Evolutionary conservation across 1,140 invertebrate species (phyloP).

Genomic region (Orius insidiosus): DNA sequence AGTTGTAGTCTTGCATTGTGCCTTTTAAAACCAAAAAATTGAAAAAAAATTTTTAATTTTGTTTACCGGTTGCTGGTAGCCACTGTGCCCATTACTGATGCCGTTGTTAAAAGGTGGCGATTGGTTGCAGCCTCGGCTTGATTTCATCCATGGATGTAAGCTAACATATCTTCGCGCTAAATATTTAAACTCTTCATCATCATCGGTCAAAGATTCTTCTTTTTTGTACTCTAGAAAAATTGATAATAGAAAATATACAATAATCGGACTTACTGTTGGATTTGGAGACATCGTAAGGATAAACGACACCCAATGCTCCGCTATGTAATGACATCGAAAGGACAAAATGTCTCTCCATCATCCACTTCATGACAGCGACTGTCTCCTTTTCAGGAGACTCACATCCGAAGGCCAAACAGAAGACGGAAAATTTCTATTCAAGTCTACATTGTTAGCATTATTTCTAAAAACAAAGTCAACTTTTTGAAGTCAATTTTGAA

Average conservation of each 20-base stretch:
- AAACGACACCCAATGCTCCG: conserved; percentile 78
- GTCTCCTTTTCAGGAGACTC: conserved; percentile 79
- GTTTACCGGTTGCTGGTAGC: conserved; percentile 66
- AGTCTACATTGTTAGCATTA: conserved; percentile 69
- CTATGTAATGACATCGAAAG: conserved; percentile 80
- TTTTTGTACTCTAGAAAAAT: no score
- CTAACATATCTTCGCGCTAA: conserved; percentile 74
- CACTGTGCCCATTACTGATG: conserved; percentile 85
- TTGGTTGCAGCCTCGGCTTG: conserved; percentile 38
- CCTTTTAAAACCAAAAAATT: conserved; percentile 13
- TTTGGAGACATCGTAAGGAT: conserved; percentile 81
- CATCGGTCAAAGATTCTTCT: conserved; percentile 62
- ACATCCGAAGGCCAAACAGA: conserved; percentile 75
- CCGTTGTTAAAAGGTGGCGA: conserved; percentile 48
- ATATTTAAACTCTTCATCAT: conserved; percentile 86
- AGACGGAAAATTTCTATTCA: conserved; percentile 85
- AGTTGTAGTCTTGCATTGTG: conserved; percentile 95
- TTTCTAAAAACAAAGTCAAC: conserved; percentile 35
- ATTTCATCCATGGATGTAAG: conserved; percentile 57
- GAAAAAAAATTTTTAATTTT: no score
- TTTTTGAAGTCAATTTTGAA: not conserved
- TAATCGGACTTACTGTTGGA: conserved; percentile 58
- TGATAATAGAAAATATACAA: not conserved
- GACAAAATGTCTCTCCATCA: conserved; percentile 82
- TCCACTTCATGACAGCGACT: conserved; percentile 83